Evolutionary conservation across 2,797 vertebrate genomes (phyloP).

Genomic region (Pangasius sanitwongsei): DNA sequence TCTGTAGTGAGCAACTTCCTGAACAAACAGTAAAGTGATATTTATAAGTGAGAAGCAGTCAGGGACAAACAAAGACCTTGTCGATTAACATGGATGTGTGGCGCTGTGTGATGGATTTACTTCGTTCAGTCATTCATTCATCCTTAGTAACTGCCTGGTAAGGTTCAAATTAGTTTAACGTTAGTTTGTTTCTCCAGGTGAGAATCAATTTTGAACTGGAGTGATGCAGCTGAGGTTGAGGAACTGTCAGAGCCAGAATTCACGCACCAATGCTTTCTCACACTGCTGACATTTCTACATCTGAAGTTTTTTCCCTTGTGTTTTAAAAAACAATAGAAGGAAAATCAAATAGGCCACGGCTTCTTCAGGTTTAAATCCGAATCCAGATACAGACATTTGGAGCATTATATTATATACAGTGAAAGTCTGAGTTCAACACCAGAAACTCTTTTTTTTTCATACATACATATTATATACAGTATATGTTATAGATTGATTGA

Average conservation of each 20-base stretch:
- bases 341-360: background rate
- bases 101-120: background rate
- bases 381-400: background rate
- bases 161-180: background rate
- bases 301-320: too few species aligned
- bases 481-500: background rate
- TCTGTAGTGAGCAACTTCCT: slow-evolving; percentile 76
- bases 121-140: background rate
- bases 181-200: background rate
- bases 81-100: background rate
- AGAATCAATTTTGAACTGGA: background rate
- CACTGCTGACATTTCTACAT: too few species aligned
- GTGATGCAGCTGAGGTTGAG: background rate
- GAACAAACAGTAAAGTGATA: slow-evolving; percentile 51
- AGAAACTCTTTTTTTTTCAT: too few species aligned
- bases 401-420: background rate
- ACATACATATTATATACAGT: background rate
- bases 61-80: background rate
- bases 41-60: background rate
- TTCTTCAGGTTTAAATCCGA: background rate
- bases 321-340: too few species aligned
- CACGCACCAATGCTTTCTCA: too few species aligned
- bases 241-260: background rate
- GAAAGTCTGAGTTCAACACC: too few species aligned
- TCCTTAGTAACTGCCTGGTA: background rate